phyloP scores from a whole-genome alignment of 2,888 invertebrate species.

The Macrosoma leucophasiata region DNA sequence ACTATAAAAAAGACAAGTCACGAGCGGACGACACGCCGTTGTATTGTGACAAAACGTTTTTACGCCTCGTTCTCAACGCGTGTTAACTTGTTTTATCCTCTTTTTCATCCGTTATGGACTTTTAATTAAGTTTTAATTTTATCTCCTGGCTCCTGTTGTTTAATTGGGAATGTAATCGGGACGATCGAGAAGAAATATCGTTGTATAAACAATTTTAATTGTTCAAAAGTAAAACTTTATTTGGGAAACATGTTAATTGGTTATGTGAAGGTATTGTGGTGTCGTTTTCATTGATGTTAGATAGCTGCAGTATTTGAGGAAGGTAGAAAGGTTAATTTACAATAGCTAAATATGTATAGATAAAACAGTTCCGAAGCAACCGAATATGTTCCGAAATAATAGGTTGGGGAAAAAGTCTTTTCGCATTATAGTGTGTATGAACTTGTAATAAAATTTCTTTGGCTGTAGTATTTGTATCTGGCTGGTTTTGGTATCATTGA shows the following conservation, averaged over 20 bases:
- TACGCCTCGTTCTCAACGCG: conserved; percentile 37
- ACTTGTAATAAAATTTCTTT: too few species aligned
- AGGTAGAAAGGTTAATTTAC: too few species aligned
- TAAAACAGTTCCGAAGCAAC: too few species aligned
- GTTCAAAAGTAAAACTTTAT: conserved; percentile 12
- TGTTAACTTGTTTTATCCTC: conserved; percentile 24
- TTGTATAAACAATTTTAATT: conserved; percentile 25
- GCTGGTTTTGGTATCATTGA: too few species aligned
- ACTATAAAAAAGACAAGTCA: conserved; percentile 27
- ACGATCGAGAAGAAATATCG: conserved; percentile 35
- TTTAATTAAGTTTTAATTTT: conserved; percentile 74
- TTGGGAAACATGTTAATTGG: conserved; percentile 10
- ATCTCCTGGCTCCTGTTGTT: conserved; percentile 56
- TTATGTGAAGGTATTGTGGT: conserved; percentile 1
- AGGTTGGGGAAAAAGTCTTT: too few species aligned
- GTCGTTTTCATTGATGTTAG: too few species aligned
- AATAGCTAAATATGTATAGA: too few species aligned
- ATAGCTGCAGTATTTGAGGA: too few species aligned
- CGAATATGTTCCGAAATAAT: too few species aligned
- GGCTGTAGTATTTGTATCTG: too few species aligned
- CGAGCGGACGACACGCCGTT: conserved; percentile 33
- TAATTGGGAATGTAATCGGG: conserved; percentile 36
- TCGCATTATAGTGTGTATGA: too few species aligned
- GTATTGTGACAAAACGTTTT: conserved; percentile 58
- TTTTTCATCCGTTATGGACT: conserved; percentile 45